Percentiles rank a stretch among this genome's conserved stretches.
Conservation (phyloP, 2,888 invertebrate genomes). For the Megaustenia siamemsis region DNA sequence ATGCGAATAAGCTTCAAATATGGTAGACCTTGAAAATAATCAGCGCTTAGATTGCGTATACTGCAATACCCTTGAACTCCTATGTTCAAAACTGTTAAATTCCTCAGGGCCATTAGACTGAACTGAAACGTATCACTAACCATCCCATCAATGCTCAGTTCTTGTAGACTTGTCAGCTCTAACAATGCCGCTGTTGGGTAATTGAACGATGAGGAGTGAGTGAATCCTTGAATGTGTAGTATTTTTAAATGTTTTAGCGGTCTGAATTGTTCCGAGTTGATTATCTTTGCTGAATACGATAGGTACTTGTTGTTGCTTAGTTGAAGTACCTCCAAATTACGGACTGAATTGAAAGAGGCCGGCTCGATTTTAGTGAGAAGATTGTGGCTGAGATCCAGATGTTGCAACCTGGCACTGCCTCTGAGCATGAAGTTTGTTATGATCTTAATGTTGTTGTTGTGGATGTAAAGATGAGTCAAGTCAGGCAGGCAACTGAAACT, state of each 20-base stretch:
- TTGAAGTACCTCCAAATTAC: neutral
- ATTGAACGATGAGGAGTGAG: fast-evolving
- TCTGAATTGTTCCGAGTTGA: neutral
- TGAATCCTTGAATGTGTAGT: slow-evolving; percentile 25
- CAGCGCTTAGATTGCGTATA: neutral
- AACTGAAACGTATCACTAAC: neutral
- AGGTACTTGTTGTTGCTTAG: slow-evolving; percentile 2
- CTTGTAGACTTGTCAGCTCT: slow-evolving; percentile 12
- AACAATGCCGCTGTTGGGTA: slow-evolving; percentile 2
- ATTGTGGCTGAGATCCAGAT: neutral
- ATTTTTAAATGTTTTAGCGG: slow-evolving; percentile 21
- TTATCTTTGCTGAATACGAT: neutral
- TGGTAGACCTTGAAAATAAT: slow-evolving; percentile 9
- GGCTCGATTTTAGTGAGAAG: neutral
- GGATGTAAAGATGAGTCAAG: neutral
- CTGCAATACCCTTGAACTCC: neutral
- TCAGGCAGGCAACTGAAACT: neutral
- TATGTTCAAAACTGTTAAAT: neutral
- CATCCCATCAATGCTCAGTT: slow-evolving; percentile 11
- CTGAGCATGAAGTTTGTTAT: neutral
- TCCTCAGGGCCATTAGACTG: neutral
- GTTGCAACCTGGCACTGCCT: neutral
- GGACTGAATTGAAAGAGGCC: neutral
- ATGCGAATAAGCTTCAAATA: slow-evolving; percentile 3
- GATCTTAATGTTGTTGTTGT: neutral